Base-by-base conservation (phyloP, 2,888 invertebrate species). In the Cantharis rustica region DNA sequence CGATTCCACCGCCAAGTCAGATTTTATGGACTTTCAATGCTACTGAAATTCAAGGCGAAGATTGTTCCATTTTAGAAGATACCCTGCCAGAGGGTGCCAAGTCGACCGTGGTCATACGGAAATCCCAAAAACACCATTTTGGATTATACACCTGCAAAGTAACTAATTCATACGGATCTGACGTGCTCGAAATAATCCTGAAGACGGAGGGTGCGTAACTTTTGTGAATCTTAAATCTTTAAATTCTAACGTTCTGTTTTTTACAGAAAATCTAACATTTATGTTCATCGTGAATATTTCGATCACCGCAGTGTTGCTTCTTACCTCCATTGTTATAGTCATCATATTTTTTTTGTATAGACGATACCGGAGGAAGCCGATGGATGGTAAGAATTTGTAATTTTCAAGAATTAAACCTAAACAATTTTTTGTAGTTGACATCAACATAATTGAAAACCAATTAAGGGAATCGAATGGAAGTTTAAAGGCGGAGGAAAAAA, bases 121-220 rank as follows among this genome's bases (percentile, higher is more conserved):
- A 96, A 86, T 95, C 96, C 70, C 93, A 94, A 84, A 93, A 94
- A 16, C 92, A 92, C 80, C 97, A 98, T 87, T 98, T 96, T 85
- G 98, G 98, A 27, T 91, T 93, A 80, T 98, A 98, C 90, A 98
- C 97, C 89, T 98, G 98, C 88, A 96, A 96, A 73, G 96, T 97
- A 4, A 92, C 94, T 69, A 98, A 98, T 87, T 94, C 94, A 75
- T 97, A 95, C 83, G 98, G 98, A 15, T 93, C 93, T 76, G 97
- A 96, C 86, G 93, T 94, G 10, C 91, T 95, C 84, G 93, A 95
- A 85, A 97, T 98, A 80, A 92, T 93, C 64, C 90, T 98, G 81
- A 93, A 93, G 86, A 94, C 95, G 82, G 96, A 96, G 89, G 96
- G 98, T 98, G 91, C 94, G 95, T 92, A 4, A 5, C n/a, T 20